A percentile compares a stretch with the other conserved stretches of the same genome.
These are phyloP conservation scores for Procambarus clarkii DNA, from an alignment of 1,140 invertebrate species.

Conservation along the genomic window DNA sequence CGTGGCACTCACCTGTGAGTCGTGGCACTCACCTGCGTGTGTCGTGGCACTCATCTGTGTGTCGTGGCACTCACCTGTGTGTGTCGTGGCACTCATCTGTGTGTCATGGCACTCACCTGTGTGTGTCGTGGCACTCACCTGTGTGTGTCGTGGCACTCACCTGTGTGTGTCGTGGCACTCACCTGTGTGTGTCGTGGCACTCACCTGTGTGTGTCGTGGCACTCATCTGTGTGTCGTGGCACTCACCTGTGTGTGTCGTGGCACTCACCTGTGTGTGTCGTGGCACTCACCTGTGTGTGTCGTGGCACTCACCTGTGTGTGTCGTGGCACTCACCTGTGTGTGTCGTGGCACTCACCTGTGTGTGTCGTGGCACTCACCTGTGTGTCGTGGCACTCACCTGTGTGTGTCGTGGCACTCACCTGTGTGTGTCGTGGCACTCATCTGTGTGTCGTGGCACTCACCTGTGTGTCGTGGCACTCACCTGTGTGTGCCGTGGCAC, in stretches of 20 bases:
- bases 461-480: not conserved
- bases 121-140: not conserved
- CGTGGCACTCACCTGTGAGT: not conserved
- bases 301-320: not conserved
- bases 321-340: too few relatives aligned
- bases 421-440: not conserved
- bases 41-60: not conserved
- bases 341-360: not conserved
- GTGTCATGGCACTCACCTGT: not conserved
- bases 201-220: not conserved
- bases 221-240: not conserved
- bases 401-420: not conserved
- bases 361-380: not conserved
- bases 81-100: not conserved
- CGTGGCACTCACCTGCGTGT: not conserved
- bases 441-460: not conserved
- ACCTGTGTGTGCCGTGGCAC: not conserved
- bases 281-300: not conserved
- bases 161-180: not conserved
- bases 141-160: not conserved
- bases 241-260: too few relatives aligned
- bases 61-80: too few relatives aligned
- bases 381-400: not conserved
- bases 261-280: too few relatives aligned
- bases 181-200: not conserved